These are phyloP conservation scores for Natrix natrix DNA, from an alignment of 2,797 vertebrate genomes.

Conservation along the genomic window DNA sequence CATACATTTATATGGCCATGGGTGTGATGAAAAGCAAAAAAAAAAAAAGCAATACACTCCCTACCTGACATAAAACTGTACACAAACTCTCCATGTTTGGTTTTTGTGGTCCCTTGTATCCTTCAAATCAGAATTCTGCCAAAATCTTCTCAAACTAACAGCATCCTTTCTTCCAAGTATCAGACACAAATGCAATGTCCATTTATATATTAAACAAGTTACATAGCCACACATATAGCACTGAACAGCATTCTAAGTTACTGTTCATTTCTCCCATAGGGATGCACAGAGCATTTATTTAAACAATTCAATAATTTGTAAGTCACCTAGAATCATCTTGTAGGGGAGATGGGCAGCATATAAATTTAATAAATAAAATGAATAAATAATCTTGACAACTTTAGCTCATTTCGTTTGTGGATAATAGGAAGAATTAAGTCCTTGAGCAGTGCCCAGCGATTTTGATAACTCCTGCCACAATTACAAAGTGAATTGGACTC, in stretches of 20 bases:
- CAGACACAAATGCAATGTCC: background rate
- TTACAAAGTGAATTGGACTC: no score
- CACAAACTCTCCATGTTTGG: background rate
- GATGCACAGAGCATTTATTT: background rate
- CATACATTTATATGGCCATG: background rate
- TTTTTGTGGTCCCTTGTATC: background rate
- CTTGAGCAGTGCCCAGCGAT: no score
- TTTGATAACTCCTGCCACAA: no score
- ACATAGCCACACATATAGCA: background rate
- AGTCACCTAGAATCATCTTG: no score
- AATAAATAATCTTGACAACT: background rate
- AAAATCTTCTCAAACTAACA: background rate
- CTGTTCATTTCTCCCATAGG: background rate
- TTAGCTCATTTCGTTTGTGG: background rate
- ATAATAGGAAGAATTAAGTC: no score
- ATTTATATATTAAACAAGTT: background rate
- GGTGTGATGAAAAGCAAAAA: background rate
- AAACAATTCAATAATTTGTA: no score
- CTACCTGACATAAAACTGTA: background rate
- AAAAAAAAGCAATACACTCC: no score
- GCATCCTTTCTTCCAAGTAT: background rate
- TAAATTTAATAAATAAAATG: no score
- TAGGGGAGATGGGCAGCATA: no score
- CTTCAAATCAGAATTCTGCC: background rate
- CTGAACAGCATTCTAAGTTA: background rate